phyloP scores from a whole-genome alignment of 1,140 invertebrate genomes.

The Sarcophaga peregrina region DNA sequence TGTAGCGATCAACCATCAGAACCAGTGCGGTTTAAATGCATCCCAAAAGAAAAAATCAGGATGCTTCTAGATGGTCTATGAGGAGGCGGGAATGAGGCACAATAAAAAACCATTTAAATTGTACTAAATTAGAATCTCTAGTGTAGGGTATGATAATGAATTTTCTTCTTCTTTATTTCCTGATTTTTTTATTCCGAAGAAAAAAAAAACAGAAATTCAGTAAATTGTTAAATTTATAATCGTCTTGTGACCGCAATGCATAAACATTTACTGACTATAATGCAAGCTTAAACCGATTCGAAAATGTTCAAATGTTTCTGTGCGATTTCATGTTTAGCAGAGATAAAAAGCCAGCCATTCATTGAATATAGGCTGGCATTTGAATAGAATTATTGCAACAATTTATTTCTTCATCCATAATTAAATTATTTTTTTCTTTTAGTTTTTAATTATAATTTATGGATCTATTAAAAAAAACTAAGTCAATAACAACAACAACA shows the following conservation, averaged over 20 bases:
- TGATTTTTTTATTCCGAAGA: neutral
- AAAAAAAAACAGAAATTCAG: neutral
- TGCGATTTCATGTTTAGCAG: neutral
- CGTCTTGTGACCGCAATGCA: neutral
- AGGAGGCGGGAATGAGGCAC: too few relatives aligned
- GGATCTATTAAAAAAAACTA: too few relatives aligned
- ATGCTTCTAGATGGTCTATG: too few relatives aligned
- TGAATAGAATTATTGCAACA: neutral
- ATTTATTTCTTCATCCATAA: neutral
- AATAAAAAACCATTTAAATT: too few relatives aligned
- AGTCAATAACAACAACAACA: neutral
- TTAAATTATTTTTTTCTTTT: neutral
- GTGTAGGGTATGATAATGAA: too few relatives aligned
- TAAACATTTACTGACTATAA: neutral
- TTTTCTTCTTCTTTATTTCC: too few relatives aligned
- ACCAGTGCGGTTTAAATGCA: too few relatives aligned
- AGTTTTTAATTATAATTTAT: neutral
- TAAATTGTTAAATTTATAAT: neutral
- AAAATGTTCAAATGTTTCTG: neutral
- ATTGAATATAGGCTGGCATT: neutral
- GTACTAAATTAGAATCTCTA: too few relatives aligned
- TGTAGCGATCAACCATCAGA: too few relatives aligned
- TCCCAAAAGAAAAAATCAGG: too few relatives aligned
- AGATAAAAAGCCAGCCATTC: neutral
- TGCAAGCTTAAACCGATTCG: too few relatives aligned